Evolutionary conservation across 2,888 invertebrate species (phyloP), one percentile per base, ranked within the genome.

Genomic region (Acanthoscelides obtectus): DNA sequence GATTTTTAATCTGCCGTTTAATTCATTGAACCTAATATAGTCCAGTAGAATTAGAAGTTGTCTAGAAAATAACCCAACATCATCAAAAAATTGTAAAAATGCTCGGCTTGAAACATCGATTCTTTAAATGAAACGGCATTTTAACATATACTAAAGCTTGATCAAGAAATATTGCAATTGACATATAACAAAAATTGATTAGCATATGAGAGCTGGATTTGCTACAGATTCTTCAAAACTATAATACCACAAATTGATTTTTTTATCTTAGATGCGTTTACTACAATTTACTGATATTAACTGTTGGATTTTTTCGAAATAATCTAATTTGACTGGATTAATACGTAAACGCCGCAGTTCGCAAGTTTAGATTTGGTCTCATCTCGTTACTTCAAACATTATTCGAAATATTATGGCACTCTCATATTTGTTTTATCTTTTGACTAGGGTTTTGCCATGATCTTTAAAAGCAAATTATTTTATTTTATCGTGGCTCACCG

Each of bases 391-490:
- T 77, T 69, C 71, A 71, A 12, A 45, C 73, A 22, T 71, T 70
- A 71, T 75, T 74, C 74, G 72, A 75, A 73, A 72, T n/a, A n/a
- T 77, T 77, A 78, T 78, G 78, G 78, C 78, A 78, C 78, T 75
- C 75, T 73, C 45, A 45, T 45, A 12, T 45, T 17, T 1, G 45
- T 3, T 45, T 45, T 12, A 74, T 70, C 70, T 74, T 73, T 70
- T 72, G 74, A 76, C 74, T 76, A 74, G 75, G 45, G 17, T 74
- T 64, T 75, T 71, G 71, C 74, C 74, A 71, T 72, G 70, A 70
- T 68, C 27, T 69, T 71, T 69, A 27, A 68, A 27, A 74, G 73
- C 74, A 74, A 71, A 73, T 72, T 72, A 70, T 22, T 65, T 22
- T 20, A 21, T 64, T 6, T 8, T 68, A 64, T 12, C 45, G 12